Conservation (phyloP, 2,888 invertebrate genomes). For the Plusia festucae region DNA sequence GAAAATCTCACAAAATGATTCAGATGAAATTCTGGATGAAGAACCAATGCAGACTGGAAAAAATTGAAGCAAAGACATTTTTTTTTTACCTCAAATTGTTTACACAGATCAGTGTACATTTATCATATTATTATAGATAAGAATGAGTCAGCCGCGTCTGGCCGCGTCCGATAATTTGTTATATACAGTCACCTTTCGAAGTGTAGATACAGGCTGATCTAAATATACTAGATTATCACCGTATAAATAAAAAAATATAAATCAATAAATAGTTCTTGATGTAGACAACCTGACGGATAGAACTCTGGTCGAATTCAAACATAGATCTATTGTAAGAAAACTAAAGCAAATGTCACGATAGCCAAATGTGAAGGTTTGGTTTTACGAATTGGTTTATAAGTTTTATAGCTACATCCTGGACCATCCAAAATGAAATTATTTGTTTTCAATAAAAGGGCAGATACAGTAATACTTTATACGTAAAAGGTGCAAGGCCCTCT, state of each 20-base stretch:
- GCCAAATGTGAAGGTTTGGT: conserved; percentile 45
- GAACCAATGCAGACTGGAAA: too few species aligned
- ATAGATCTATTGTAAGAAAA: conserved; percentile 7
- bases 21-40: too few species aligned
- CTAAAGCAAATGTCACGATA: conserved; percentile 21
- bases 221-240: too few species aligned
- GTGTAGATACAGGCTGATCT: too few species aligned
- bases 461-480: conserved; percentile 10
- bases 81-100: too few species aligned
- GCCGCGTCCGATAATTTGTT: too few species aligned
- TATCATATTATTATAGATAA: too few species aligned
- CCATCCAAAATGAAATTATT: conserved; percentile 66
- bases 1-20: too few species aligned
- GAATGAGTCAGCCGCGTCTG: too few species aligned
- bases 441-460: conserved; percentile 37
- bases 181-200: too few species aligned
- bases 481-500: conserved; percentile 28
- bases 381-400: conserved; percentile 25
- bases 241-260: not conserved
- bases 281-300: conserved; percentile 25
- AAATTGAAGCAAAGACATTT: too few species aligned
- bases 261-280: conserved; percentile 2
- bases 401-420: conserved; percentile 39
- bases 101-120: too few species aligned
- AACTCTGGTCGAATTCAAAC: conserved; percentile 33